Evolutionary conservation across 2,888 invertebrate genomes (phyloP), one percentile per base, ranked within the genome.

Genomic region (Furcula furcula): DNA sequence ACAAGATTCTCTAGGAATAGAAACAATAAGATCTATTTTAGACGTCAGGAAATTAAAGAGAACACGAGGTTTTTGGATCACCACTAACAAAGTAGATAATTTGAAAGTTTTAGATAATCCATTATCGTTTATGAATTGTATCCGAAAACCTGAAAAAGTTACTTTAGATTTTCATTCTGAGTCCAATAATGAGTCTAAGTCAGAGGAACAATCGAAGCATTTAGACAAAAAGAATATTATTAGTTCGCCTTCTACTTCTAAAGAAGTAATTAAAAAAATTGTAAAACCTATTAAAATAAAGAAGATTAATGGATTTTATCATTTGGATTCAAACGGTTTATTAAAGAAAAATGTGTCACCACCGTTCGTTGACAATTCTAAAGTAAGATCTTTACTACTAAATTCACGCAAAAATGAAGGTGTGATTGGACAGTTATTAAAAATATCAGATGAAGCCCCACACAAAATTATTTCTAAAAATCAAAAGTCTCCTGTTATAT

Each of bases 21-120:
- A 86, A 58, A 77, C 76, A n/a, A 47, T 86, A 18, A 85, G 77
- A 54, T 61, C 58, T 12, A 34, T 52, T 15, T 35, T 40, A 26
- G 37, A 56, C n/a, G 26, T 43, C 4, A 40, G 29, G 42, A 68
- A 52, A 36, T 28, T 40, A 13, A 70, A 59, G 29, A 61, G 49
- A 42, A 82, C 83, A 9, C 71, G 77, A 58, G 88, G 88, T 30
- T 65, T 75, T 42, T 88, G 88, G 86, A 77, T 88, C 27, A 71
- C 57, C 9, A 81, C 79, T 1, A 78, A 77, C 44, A 85, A 80
- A 63, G 34, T 75, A 16, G 82, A 87, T 41, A 79, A 87, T 55
- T 41, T 65, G 9, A 74, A 76, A 51, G 74, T 88, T 12, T 70
- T 88, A 36, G 76, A 83, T 42, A 75, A 84, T 46, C 87, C 87